phyloP scores from a whole-genome alignment of 2,797 vertebrate species.

The Acestrorhynchus altus region DNA sequence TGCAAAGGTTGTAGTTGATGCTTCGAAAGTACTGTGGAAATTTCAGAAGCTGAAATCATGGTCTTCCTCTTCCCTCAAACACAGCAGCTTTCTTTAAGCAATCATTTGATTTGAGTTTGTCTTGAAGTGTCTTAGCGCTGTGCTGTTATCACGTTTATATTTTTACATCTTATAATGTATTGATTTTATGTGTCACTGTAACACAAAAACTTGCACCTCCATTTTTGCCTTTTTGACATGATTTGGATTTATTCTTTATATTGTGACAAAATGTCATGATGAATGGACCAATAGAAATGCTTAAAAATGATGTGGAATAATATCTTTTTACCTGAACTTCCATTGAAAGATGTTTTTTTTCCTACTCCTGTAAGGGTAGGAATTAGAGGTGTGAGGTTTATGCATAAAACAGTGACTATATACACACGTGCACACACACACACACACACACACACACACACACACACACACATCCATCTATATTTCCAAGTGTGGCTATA shows the following conservation, averaged over 20 bases:
- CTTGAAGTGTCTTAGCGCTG: constrained; percentile 62
- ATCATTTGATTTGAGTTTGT: constrained; percentile 67
- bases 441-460: neutral
- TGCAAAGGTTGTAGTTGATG: constrained; percentile 60
- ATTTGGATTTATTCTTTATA: no score
- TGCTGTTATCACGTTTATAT: constrained; percentile 67
- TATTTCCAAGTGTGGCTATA: constrained; percentile 73
- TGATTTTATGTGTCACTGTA: constrained; percentile 19
- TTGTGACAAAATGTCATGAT: no score
- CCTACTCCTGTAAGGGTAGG: no score
- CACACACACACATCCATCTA: constrained; percentile 34
- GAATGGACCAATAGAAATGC: no score
- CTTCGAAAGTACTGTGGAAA: constrained; percentile 44
- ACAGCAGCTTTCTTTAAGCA: constrained; percentile 59
- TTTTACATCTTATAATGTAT: constrained; percentile 76
- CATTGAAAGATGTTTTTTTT: no score
- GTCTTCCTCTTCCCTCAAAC: constrained; percentile 42
- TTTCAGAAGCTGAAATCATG: constrained; percentile 28
- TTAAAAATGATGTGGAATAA: no score
- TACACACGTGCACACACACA: constrained; percentile 16
- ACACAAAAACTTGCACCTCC: no score
- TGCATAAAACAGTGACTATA: neutral
- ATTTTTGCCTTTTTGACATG: no score
- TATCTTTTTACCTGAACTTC: no score
- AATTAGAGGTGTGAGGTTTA: no score